Evolutionary conservation across 2,797 vertebrate species (phyloP).

Genomic region (Babyrousa celebensis): DNA sequence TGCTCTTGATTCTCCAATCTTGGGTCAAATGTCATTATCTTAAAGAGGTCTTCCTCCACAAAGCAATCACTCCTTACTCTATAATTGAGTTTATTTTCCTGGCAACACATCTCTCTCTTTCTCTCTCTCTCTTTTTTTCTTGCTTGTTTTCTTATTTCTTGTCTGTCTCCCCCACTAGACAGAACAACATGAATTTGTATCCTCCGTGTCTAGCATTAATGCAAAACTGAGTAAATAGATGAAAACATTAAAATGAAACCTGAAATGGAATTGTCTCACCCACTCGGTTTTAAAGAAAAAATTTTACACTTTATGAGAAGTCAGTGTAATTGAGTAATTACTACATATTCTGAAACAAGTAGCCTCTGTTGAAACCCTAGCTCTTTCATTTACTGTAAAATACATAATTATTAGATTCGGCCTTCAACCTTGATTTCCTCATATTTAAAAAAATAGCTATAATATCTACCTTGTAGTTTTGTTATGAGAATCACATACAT

Average conservation of each 20-base stretch:
- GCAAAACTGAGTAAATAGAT: not conserved
- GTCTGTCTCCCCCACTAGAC: not conserved
- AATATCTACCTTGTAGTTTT: not conserved
- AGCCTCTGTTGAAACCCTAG: not conserved
- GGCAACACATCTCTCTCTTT: not conserved
- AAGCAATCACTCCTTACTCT: not conserved
- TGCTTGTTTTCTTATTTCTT: not conserved
- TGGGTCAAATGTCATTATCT: not conserved
- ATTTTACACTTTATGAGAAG: not conserved
- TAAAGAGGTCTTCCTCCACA: not conserved
- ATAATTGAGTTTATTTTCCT: not conserved
- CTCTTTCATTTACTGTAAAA: not conserved
- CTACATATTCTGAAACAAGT: not conserved
- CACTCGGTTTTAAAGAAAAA: not conserved
- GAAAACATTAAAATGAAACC: not conserved
- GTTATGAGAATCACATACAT: not conserved
- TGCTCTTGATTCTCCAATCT: not conserved
- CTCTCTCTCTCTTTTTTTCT: not conserved
- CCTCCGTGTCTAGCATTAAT: not conserved
- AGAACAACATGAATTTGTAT: not conserved
- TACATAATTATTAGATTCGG: not conserved
- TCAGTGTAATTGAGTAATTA: not conserved
- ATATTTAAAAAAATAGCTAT: not conserved
- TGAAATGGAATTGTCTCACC: not conserved
- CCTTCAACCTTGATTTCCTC: not conserved